These are phyloP conservation scores for Zhengitettix transpicula DNA, from an alignment of 2,888 invertebrate genomes.

Conservation along the genomic window DNA sequence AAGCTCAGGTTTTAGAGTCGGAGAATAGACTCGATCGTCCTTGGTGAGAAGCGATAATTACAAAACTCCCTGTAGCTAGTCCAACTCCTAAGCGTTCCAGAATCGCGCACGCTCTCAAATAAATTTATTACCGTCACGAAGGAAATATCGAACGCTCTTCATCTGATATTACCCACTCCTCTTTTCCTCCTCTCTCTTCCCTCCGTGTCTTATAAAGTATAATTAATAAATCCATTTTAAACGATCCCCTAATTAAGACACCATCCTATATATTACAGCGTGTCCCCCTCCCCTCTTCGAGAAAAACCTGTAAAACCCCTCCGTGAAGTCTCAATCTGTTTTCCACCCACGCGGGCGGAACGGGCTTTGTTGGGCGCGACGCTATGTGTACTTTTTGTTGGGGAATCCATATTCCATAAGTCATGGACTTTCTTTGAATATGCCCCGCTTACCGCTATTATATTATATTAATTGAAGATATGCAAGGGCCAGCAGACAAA, in stretches of 20 bases:
- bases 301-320: not conserved
- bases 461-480: not conserved
- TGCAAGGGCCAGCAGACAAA: not conserved
- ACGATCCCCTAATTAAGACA: not conserved
- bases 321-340: not conserved
- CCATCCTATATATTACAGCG: not conserved
- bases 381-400: not conserved
- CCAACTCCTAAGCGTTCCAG: no score
- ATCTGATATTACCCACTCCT: not conserved
- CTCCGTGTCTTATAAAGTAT: not conserved
- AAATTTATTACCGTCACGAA: not conserved
- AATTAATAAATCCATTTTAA: not conserved
- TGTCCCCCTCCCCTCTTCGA: not conserved
- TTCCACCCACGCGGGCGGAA: not conserved
- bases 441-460: not conserved
- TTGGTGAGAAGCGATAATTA: no score
- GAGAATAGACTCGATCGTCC: no score
- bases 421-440: not conserved
- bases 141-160: not conserved
- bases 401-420: not conserved
- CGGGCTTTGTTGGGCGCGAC: not conserved
- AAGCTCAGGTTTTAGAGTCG: no score
- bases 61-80: no score
- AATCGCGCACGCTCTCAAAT: no score
- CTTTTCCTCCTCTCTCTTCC: not conserved